Percentiles rank a stretch among this genome's conserved stretches.
Evolutionary conservation across 2,797 vertebrate species (phyloP).

Genomic region (Dipus sagitta): DNA sequence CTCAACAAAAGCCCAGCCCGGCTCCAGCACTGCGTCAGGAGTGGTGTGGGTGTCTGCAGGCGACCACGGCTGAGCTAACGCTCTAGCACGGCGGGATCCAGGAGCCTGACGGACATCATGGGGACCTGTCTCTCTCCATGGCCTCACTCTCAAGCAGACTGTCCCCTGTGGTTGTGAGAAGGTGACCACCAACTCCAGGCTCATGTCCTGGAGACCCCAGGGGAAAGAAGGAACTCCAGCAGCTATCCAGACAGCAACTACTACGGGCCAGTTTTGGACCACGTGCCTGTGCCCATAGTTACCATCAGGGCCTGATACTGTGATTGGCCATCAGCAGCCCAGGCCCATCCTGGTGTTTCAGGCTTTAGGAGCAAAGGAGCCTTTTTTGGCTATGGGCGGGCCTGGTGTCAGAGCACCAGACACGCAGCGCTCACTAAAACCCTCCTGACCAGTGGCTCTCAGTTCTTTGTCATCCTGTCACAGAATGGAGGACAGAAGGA

Average conservation of each 20-base stretch:
- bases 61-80: fast-evolving
- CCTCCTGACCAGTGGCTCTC: too few species aligned
- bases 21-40: background rate
- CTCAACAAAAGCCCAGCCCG: background rate
- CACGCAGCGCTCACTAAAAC: too few species aligned
- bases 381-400: too few species aligned
- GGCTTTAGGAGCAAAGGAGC: too few species aligned
- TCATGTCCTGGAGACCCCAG: background rate
- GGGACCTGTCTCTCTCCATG: background rate
- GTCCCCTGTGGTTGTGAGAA: background rate
- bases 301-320: background rate
- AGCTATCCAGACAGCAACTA: background rate
- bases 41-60: background rate
- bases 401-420: too few species aligned
- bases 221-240: background rate
- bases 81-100: background rate
- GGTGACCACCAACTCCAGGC: background rate
- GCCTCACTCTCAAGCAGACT: background rate
- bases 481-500: too few species aligned
- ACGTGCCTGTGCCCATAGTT: too few species aligned
- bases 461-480: too few species aligned
- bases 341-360: background rate
- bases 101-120: fast-evolving
- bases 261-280: background rate
- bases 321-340: background rate